These are phyloP conservation scores for Callospermophilus lateralis DNA, from an alignment of 2,113 vertebrate species.

Conservation along the genomic window DNA sequence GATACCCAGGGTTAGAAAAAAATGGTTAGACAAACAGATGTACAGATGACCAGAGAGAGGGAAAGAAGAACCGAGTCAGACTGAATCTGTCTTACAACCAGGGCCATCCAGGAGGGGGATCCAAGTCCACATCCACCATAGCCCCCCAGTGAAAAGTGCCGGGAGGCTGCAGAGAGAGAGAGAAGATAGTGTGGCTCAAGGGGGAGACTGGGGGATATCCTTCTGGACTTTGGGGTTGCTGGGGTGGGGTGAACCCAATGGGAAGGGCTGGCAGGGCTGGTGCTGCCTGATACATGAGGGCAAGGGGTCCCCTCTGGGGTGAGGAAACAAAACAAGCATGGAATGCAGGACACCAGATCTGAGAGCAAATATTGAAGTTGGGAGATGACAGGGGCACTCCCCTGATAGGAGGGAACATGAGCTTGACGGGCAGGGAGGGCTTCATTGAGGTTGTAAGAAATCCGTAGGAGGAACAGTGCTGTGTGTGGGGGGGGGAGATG, in stretches of 20 bases:
- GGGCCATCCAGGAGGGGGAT: not conserved
- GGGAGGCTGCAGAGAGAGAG: not conserved
- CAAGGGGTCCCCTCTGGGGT: not conserved
- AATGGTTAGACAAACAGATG: not conserved
- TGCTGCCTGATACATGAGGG: not conserved
- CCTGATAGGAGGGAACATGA: not conserved
- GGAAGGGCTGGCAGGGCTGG: not conserved
- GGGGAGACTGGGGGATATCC: not conserved
- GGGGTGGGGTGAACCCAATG: accelerated
- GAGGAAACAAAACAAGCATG: not conserved
- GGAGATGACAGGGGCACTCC: not conserved
- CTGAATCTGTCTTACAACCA: not conserved
- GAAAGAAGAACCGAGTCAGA: not conserved
- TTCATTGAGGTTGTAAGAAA: not conserved
- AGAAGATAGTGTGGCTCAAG: not conserved
- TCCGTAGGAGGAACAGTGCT: too few relatives aligned
- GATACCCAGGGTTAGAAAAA: not conserved
- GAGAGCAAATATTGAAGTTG: not conserved
- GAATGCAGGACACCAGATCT: not conserved
- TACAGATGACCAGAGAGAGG: not conserved
- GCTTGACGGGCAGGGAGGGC: not conserved
- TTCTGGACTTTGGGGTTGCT: not conserved
- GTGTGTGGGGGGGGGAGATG: too few relatives aligned
- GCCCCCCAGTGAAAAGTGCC: not conserved
- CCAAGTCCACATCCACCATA: not conserved